phyloP scores from a whole-genome alignment of 2,888 invertebrate species.

The Scelioninae gen. 1 region DNA sequence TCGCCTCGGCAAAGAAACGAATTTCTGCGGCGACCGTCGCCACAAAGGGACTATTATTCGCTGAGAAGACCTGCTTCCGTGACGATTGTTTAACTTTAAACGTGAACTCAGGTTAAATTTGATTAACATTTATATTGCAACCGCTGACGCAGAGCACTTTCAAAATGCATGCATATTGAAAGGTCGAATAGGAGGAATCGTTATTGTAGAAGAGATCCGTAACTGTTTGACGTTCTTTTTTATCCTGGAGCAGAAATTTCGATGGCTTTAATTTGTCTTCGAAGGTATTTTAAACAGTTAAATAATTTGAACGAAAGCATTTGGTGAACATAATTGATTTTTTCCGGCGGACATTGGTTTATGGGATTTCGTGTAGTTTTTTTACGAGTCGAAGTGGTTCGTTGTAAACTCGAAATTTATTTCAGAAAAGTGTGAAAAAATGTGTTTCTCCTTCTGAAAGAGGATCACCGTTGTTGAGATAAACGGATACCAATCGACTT shows the following conservation, averaged over 20 bases:
- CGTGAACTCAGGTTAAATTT: slow-evolving; percentile 62
- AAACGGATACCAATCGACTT: slow-evolving; percentile 59
- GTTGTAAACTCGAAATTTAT: slow-evolving; percentile 22
- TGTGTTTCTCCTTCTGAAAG: slow-evolving; percentile 25
- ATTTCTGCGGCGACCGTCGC: slow-evolving; percentile 44
- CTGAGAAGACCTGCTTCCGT: slow-evolving; percentile 57
- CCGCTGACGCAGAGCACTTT: slow-evolving; percentile 52
- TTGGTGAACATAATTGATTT: slow-evolving; percentile 5
- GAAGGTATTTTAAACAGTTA: slow-evolving; percentile 18
- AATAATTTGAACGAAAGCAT: slow-evolving; percentile 15
- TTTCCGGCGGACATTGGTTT: slow-evolving; percentile 3
- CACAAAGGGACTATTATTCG: slow-evolving; percentile 68
- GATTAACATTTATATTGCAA: slow-evolving; percentile 71
- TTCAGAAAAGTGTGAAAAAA: slow-evolving; percentile 37
- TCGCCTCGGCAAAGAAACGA: slow-evolving; percentile 59
- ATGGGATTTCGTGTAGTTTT: neutral
- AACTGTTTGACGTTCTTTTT: slow-evolving; percentile 39
- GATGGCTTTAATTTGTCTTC: slow-evolving; percentile 24
- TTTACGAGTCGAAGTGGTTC: slow-evolving; percentile 1
- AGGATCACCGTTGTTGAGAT: slow-evolving; percentile 42
- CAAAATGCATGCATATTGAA: slow-evolving; percentile 69
- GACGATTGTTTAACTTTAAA: slow-evolving; percentile 69
- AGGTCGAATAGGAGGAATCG: slow-evolving; percentile 58
- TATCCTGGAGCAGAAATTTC: slow-evolving; percentile 13
- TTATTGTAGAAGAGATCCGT: slow-evolving; percentile 31